Evolutionary conservation across 2,888 invertebrate genomes (phyloP), one percentile per base, ranked within the genome.

Genomic region (Dascillus cervinus): DNA sequence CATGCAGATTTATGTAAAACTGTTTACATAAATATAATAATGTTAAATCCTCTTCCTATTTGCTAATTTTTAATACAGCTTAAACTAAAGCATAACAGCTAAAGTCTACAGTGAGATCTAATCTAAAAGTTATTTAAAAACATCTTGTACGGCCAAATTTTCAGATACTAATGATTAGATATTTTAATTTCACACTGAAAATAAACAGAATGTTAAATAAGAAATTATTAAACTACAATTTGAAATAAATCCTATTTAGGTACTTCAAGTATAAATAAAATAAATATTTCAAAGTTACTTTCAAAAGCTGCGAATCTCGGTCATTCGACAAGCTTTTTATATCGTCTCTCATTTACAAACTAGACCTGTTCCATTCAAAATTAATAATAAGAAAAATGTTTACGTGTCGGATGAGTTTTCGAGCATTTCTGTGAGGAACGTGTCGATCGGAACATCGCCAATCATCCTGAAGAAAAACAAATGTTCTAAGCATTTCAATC

Each of bases 381-480:
- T n/a, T n/a, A n/a, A n/a, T n/a, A n/a, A n/a, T n/a, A n/a, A 4
- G 6, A 29, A 31, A 33, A 9, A 23, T 32, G 12, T 32, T 44
- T 57, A 66, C 43, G 67, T 56, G 46, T 70, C 71, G 37, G 63
- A 65, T 21, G 75, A 73, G 36, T 78, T 73, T 58, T 88, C 85
- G 37, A 91, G 70, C 69, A 87, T 81, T 53, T 89, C 86, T 47
- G 77, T 75, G 37, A 92, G 77, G 65, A 88, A 90, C 27, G 80
- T 79, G 58, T 89, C 85, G 56, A 96, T 80, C 43, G 82, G 82
- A 37, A 79, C 78, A 50, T 94, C 89, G 19, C 89, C 87, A 52
- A 92, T 83, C 40, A 95, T 75, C 59, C 88, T 84, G 71, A 88
- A 91, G 75, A 88, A 91, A 73, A 91, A 95, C 45, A 95, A 74